Evolutionary conservation across 2,113 vertebrate genomes (phyloP).

Genomic region (Mus pahari): DNA sequence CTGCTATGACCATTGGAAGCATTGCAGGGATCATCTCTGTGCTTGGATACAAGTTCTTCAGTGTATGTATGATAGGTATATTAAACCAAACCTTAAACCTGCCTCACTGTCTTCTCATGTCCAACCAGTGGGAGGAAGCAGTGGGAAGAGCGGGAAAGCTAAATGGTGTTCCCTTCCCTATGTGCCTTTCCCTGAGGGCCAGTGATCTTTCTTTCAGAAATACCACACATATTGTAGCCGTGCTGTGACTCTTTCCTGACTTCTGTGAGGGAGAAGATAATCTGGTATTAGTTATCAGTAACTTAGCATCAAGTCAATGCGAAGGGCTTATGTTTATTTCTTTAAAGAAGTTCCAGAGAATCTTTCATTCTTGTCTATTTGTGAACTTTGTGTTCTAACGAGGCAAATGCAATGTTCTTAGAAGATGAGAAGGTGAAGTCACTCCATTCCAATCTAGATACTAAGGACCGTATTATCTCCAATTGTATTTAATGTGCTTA

Average conservation of each 20-base stretch:
- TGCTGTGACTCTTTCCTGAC: not conserved
- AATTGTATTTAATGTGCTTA: not conserved
- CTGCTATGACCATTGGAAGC: constrained; percentile 93
- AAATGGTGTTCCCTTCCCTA: not conserved
- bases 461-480: not conserved
- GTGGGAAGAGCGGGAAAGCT: too few species aligned
- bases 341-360: not conserved
- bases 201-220: not conserved
- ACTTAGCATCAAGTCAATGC: not conserved
- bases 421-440: not conserved
- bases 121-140: not conserved
- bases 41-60: constrained; percentile 92
- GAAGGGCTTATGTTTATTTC: not conserved
- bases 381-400: not conserved
- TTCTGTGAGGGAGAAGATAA: not conserved
- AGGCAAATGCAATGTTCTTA: not conserved
- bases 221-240: too few species aligned
- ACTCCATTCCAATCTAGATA: not conserved
- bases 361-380: not conserved
- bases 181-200: not conserved
- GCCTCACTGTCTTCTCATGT: not conserved
- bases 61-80: constrained; percentile 86
- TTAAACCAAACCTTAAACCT: not conserved
- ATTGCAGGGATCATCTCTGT: constrained; percentile 93
- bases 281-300: not conserved